Percentiles rank a stretch among this genome's conserved stretches.
These are phyloP conservation scores for Stictonetta naevosa DNA, from an alignment of 2,113 vertebrate genomes.

Conservation along the genomic window DNA sequence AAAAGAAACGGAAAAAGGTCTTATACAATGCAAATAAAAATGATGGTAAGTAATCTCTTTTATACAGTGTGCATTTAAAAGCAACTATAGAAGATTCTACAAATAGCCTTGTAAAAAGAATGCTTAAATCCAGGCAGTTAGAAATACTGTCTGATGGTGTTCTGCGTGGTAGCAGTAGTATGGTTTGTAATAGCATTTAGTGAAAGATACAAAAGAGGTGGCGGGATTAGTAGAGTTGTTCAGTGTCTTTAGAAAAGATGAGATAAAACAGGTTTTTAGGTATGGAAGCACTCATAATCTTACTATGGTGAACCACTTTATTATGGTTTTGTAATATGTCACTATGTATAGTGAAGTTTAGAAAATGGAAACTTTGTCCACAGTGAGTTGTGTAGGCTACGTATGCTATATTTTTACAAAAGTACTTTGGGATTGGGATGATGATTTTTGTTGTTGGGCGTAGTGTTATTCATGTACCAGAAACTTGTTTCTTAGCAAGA, in stretches of 20 bases:
- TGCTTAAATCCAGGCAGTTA: background rate
- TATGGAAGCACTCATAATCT: background rate
- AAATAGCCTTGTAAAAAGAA: background rate
- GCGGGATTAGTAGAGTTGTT: background rate
- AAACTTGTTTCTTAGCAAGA: background rate
- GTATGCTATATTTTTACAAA: background rate
- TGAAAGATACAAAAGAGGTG: background rate
- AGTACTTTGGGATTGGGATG: background rate
- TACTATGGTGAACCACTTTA: background rate
- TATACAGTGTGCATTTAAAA: background rate
- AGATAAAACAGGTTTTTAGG: background rate
- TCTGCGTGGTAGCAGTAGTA: background rate
- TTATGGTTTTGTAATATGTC: background rate
- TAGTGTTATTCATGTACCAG: background rate
- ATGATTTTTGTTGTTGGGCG: background rate
- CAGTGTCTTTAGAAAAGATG: background rate
- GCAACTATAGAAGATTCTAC: background rate
- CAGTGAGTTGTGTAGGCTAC: background rate
- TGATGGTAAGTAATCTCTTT: slow-evolving; percentile 79
- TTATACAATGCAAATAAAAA: slow-evolving; percentile 86
- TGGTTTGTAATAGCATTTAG: background rate
- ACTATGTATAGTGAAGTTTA: background rate
- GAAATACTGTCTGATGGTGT: background rate
- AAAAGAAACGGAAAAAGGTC: slow-evolving; percentile 91
- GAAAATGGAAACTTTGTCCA: background rate